A percentile compares a stretch with the other conserved stretches of the same genome.
Evolutionary conservation across 2,113 vertebrate species (phyloP).

Genomic region (Eurystomus gularis): DNA sequence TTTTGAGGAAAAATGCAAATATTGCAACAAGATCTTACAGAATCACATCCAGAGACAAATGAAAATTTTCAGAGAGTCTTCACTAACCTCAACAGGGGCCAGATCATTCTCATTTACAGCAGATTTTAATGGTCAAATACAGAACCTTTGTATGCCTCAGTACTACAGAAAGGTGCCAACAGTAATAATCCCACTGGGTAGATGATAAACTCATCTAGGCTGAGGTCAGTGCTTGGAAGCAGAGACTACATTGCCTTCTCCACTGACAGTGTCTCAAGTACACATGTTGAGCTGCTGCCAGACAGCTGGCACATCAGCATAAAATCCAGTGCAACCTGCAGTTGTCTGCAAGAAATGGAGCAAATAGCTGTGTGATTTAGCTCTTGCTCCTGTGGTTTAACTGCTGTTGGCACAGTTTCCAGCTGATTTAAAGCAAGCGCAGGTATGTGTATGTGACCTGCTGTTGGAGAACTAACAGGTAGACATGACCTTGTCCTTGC

Average conservation of each 20-base stretch:
- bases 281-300: not conserved
- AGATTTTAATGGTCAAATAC: not conserved
- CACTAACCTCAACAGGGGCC: not conserved
- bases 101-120: not conserved
- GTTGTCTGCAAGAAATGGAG: constrained; percentile 1
- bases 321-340: not conserved
- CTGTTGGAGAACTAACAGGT: not conserved
- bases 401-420: constrained; percentile 29
- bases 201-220: not conserved
- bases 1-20: not conserved
- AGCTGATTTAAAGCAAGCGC: constrained; percentile 25
- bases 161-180: not conserved
- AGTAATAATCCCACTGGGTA: not conserved
- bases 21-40: not conserved
- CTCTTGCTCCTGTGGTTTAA: not conserved
- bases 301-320: not conserved
- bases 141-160: not conserved
- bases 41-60: not conserved
- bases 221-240: not conserved
- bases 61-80: not conserved
- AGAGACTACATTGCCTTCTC: not conserved
- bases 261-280: not conserved
- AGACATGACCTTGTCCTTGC: not conserved
- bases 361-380: constrained; percentile 35
- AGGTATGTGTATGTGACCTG: not conserved